Evolutionary conservation across 2,113 vertebrate genomes (phyloP).

Genomic region (Okapia johnstoni): DNA sequence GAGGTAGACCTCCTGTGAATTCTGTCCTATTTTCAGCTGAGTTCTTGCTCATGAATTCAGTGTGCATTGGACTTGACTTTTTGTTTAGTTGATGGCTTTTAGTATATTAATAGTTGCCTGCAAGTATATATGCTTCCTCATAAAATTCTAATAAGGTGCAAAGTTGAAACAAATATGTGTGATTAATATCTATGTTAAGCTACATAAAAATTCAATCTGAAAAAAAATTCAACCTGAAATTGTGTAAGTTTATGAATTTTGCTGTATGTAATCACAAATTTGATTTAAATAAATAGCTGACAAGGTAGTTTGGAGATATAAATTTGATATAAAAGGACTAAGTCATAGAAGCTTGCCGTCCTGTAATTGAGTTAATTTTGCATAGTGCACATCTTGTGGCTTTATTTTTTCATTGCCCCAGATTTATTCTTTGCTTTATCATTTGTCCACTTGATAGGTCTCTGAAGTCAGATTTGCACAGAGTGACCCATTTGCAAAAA

Average conservation of each 20-base stretch:
- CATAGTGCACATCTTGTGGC: background rate
- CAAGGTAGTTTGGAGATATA: background rate
- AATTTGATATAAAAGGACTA: conserved; percentile 9
- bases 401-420: background rate
- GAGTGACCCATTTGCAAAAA: no score
- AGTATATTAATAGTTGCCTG: background rate
- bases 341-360: background rate
- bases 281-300: conserved; percentile 11
- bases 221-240: background rate
- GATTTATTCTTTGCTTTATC: background rate
- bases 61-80: background rate
- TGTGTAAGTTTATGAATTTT: background rate
- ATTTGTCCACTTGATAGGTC: background rate
- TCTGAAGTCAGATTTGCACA: conserved; percentile 9
- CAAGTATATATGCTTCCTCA: background rate
- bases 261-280: background rate
- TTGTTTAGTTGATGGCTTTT: background rate
- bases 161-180: background rate
- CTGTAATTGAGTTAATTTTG: conserved; percentile 18
- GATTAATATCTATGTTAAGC: background rate
- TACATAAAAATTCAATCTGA: background rate
- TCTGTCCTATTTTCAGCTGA: background rate
- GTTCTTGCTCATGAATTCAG: background rate
- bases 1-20: background rate
- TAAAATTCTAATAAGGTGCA: background rate